Percentiles rank a stretch among this genome's conserved stretches.
phyloP scores from a whole-genome alignment of 2,888 invertebrate species.

The Melieria picta region DNA sequence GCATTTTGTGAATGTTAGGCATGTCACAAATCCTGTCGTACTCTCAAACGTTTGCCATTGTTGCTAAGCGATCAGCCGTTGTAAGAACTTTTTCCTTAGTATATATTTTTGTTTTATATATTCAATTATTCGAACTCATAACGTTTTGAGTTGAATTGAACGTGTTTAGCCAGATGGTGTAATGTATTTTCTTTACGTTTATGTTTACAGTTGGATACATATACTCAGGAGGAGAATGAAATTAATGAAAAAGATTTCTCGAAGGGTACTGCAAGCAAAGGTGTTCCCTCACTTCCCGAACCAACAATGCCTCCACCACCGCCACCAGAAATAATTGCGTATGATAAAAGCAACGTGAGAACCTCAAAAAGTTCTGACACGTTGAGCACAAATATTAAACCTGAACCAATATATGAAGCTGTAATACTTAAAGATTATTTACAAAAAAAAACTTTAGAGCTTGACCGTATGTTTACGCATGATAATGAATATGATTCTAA shows the following conservation, averaged over 20 bases:
- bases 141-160: not conserved
- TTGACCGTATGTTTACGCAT: not conserved
- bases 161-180: not conserved
- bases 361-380: too few species aligned
- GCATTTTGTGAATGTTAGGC: too few species aligned
- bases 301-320: slow-evolving; percentile 81
- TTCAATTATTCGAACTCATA: not conserved
- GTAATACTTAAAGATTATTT: slow-evolving; percentile 75
- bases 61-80: too few species aligned
- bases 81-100: too few species aligned
- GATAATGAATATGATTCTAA: not conserved
- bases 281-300: slow-evolving; percentile 76
- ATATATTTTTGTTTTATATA: too few species aligned
- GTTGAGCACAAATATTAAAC: slow-evolving; percentile 52
- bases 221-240: slow-evolving; percentile 73
- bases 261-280: slow-evolving; percentile 45
- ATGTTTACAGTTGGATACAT: slow-evolving; percentile 69
- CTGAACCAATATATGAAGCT: slow-evolving; percentile 87
- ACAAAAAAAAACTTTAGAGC: not conserved
- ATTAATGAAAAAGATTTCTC: not conserved
- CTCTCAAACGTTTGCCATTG: too few species aligned
- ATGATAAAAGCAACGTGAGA: not conserved
- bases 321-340: slow-evolving; percentile 64
- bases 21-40: too few species aligned
- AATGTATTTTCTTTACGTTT: not conserved